These are phyloP conservation scores for Ochropacha duplaris DNA, from an alignment of 2,888 invertebrate genomes.

Conservation along the genomic window DNA sequence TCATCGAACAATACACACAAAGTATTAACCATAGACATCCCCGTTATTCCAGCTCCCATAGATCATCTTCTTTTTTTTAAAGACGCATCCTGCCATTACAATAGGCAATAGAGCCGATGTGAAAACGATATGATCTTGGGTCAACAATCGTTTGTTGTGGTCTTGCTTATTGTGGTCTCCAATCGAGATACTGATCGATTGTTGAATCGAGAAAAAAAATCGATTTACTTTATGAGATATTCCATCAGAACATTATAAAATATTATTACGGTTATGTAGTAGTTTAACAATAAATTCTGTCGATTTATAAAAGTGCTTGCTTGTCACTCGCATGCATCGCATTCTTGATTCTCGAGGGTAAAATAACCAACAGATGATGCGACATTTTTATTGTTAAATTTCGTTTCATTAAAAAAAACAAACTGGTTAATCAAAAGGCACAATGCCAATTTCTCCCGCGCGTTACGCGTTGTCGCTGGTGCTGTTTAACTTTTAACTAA, in stretches of 20 bases:
- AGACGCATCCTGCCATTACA: slow-evolving; percentile 61
- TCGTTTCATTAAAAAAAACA: too few species aligned
- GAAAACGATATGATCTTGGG: slow-evolving; percentile 70
- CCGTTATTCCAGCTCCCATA: slow-evolving; percentile 50
- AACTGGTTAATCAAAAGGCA: too few species aligned
- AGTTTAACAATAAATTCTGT: background rate
- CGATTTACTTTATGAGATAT: slow-evolving; percentile 51
- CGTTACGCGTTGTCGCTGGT: too few species aligned
- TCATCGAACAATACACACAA: slow-evolving; percentile 24
- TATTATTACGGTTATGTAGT: background rate
- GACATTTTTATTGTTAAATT: too few species aligned
- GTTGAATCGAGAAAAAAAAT: slow-evolving; percentile 52
- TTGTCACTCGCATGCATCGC: too few species aligned
- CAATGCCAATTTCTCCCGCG: too few species aligned
- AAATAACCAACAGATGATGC: too few species aligned
- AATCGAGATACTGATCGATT: slow-evolving; percentile 57
- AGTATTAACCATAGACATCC: slow-evolving; percentile 24
- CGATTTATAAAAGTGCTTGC: background rate
- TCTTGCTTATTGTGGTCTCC: slow-evolving; percentile 52
- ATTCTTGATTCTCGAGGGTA: too few species aligned
- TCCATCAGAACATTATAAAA: slow-evolving; percentile 7
- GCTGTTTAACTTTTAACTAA: too few species aligned
- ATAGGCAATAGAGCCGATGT: slow-evolving; percentile 62
- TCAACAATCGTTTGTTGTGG: slow-evolving; percentile 69
- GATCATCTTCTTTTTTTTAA: slow-evolving; percentile 42